Conservation (phyloP, 2,113 vertebrate genomes). For the Anarhynchus alexandrinus region DNA sequence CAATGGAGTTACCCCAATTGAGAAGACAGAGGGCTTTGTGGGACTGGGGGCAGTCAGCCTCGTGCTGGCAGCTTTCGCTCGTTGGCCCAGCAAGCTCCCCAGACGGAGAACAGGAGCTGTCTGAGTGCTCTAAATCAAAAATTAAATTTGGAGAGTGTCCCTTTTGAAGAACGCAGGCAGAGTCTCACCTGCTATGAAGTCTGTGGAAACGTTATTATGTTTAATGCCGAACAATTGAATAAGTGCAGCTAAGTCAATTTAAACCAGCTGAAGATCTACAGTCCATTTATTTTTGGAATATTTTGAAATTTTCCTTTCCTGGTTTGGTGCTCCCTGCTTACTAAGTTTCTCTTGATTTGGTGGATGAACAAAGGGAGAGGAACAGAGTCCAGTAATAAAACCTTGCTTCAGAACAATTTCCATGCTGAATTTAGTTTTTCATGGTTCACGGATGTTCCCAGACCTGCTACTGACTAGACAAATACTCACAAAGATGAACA, state of each 20-base stretch:
- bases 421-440: background rate
- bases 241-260: background rate
- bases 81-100: background rate
- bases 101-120: slow-evolving; percentile 2
- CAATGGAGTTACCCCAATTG: background rate
- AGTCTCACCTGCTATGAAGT: slow-evolving; percentile 24
- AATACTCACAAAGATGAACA: background rate
- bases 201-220: background rate
- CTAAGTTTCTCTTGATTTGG: background rate
- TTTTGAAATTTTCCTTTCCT: slow-evolving; percentile 6
- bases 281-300: background rate
- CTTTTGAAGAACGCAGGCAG: slow-evolving; percentile 25
- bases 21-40: background rate
- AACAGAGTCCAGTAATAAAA: background rate
- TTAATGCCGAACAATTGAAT: background rate
- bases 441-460: background rate
- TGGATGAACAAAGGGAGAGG: background rate
- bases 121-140: slow-evolving; percentile 33
- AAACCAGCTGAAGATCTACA: slow-evolving; percentile 15
- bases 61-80: background rate
- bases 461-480: background rate
- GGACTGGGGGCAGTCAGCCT: background rate
- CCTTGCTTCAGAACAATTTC: background rate
- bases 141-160: background rate
- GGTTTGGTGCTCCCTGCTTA: background rate